phyloP scores from a whole-genome alignment of 1,140 invertebrate genomes.

The Mylabris phalerata region DNA sequence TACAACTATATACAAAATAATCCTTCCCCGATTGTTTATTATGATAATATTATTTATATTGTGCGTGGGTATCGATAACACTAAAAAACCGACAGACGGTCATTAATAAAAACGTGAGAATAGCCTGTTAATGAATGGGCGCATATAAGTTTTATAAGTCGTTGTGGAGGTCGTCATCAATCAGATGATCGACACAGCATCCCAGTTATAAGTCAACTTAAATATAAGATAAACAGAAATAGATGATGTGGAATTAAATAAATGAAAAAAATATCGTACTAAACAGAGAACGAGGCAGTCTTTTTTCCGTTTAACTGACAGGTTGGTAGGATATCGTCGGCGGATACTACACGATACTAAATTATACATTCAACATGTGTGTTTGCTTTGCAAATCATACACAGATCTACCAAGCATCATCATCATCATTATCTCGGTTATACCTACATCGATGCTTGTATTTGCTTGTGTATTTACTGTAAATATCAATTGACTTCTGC shows the following conservation, averaged over 20 bases:
- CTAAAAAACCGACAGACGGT: no score
- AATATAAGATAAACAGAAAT: no score
- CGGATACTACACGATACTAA: conserved; percentile 17
- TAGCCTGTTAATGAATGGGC: conserved; percentile 13
- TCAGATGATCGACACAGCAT: conserved; percentile 26
- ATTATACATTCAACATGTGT: conserved; percentile 31
- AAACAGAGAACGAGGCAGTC: conserved; percentile 6
- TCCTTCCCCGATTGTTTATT: no score
- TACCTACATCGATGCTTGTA: conserved; percentile 24
- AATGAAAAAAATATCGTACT: background rate
- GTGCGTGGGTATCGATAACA: no score
- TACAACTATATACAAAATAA: no score
- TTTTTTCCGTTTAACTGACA: conserved; percentile 13
- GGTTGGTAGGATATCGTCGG: conserved; percentile 2
- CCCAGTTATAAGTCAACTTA: background rate
- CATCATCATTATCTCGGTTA: conserved; percentile 25
- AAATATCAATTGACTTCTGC: conserved; percentile 13
- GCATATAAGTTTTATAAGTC: conserved; percentile 5
- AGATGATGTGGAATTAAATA: no score
- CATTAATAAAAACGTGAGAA: conserved; percentile 15
- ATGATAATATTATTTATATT: no score
- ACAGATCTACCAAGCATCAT: conserved; percentile 2
- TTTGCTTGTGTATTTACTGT: conserved; percentile 11
- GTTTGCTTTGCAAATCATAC: conserved; percentile 30
- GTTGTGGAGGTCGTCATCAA: conserved; percentile 20